Evolutionary conservation across 2,797 vertebrate genomes (phyloP).

Genomic region (Rhinophrynus dorsalis): DNA sequence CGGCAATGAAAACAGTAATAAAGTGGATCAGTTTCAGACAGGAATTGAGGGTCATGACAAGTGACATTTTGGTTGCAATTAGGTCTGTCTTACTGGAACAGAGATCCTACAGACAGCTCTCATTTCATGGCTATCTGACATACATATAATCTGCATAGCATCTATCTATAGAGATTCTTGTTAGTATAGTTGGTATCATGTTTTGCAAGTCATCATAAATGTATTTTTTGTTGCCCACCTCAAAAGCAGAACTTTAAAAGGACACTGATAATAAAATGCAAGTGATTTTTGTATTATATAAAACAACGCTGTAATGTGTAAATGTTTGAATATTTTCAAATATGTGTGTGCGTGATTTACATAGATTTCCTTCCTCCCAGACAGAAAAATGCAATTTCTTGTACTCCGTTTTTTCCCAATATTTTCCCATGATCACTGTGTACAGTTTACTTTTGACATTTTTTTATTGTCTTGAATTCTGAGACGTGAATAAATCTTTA

Average conservation of each 20-base stretch:
- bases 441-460: no score
- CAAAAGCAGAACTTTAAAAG: not conserved
- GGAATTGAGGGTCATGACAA: not conserved
- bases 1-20: not conserved
- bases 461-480: no score
- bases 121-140: not conserved
- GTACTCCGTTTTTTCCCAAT: no score
- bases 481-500: no score
- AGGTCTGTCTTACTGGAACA: not conserved
- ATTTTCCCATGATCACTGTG: no score
- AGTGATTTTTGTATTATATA: no score
- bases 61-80: not conserved
- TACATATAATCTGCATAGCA: not conserved
- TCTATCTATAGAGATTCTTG: constrained; percentile 26
- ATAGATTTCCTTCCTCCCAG: no score
- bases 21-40: not conserved
- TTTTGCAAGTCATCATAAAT: constrained; percentile 23
- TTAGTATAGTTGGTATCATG: constrained; percentile 14
- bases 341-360: no score
- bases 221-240: not conserved
- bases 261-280: no score
- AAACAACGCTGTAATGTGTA: no score
- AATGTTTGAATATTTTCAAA: no score
- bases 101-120: not conserved
- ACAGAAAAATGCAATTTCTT: no score